Evolutionary conservation across 1,140 invertebrate species (phyloP).

Genomic region (Phortica variegata): DNA sequence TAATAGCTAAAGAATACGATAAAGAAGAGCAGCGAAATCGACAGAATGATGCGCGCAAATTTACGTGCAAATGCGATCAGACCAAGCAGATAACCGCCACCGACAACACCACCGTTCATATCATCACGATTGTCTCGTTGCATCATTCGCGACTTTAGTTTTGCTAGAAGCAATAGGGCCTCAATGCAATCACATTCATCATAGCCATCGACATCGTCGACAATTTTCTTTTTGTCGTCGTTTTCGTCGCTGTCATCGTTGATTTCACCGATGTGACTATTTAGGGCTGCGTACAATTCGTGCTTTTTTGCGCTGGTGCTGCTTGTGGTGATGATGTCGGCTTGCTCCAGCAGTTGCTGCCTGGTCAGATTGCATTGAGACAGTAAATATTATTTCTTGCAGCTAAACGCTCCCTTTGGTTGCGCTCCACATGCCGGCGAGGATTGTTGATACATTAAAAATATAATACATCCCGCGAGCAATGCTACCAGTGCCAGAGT

Average conservation of each 20-base stretch:
- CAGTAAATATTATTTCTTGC: slow-evolving; percentile 53
- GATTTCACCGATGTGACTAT: slow-evolving; percentile 9
- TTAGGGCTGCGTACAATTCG: slow-evolving; percentile 18
- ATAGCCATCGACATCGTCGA: slow-evolving; percentile 10
- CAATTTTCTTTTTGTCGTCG: slow-evolving; percentile 13
- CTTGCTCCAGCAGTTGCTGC: slow-evolving; percentile 21
- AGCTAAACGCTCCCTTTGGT: slow-evolving; percentile 10
- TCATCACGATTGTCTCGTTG: slow-evolving; percentile 8
- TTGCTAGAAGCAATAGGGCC: slow-evolving; percentile 19
- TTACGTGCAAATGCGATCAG: slow-evolving; percentile 49
- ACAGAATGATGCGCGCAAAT: slow-evolving; percentile 43
- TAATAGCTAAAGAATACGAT: slow-evolving; percentile 44
- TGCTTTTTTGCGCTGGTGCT: too few species aligned
- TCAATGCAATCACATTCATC: slow-evolving; percentile 23
- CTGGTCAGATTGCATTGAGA: slow-evolving; percentile 47
- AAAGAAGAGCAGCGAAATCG: slow-evolving; percentile 41
- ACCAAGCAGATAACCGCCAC: slow-evolving; percentile 44
- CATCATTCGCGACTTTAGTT: not conserved
- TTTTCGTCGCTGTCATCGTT: slow-evolving; percentile 4
- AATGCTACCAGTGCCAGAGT: slow-evolving; percentile 23
- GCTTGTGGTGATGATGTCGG: not conserved
- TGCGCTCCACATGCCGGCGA: not conserved
- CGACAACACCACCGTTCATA: slow-evolving; percentile 42
- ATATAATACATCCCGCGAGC: slow-evolving; percentile 22
- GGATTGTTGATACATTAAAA: slow-evolving; percentile 33